Conservation (phyloP, 2,797 vertebrate species). For the Falco peregrinus region DNA sequence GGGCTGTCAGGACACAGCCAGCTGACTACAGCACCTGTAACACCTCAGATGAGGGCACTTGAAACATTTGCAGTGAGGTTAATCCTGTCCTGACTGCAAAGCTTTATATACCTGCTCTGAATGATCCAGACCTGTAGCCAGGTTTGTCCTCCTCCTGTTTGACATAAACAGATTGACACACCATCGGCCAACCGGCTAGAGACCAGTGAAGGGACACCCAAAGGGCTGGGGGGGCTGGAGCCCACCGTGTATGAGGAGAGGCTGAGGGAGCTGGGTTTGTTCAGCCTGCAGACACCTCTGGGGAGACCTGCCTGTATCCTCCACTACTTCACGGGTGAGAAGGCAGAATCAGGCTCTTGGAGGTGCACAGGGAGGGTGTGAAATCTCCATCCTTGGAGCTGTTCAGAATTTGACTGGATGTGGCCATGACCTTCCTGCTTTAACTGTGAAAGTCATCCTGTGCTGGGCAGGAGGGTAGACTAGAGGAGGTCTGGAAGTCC, state of each 20-base stretch:
- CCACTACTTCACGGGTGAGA: background rate
- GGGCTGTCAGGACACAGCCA: background rate
- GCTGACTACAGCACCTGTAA: background rate
- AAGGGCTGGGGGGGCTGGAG: background rate
- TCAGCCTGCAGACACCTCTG: background rate
- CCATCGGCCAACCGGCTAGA: background rate
- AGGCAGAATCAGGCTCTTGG: background rate
- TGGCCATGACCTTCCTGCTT: background rate
- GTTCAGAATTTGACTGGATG: background rate
- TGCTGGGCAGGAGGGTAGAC: background rate
- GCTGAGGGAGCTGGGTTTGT: background rate
- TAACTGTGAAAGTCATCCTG: background rate
- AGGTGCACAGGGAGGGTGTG: no score
- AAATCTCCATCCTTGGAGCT: background rate
- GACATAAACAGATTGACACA: background rate
- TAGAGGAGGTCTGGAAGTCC: background rate
- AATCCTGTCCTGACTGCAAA: background rate
- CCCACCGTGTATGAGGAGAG: rapidly evolving
- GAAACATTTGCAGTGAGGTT: background rate
- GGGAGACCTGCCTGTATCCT: background rate
- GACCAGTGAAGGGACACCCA: background rate
- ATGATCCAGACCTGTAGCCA: background rate
- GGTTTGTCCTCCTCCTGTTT: background rate
- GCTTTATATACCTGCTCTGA: background rate
- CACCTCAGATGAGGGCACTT: background rate